phyloP scores from a whole-genome alignment of 2,113 vertebrate species.

The Lontra canadensis region DNA sequence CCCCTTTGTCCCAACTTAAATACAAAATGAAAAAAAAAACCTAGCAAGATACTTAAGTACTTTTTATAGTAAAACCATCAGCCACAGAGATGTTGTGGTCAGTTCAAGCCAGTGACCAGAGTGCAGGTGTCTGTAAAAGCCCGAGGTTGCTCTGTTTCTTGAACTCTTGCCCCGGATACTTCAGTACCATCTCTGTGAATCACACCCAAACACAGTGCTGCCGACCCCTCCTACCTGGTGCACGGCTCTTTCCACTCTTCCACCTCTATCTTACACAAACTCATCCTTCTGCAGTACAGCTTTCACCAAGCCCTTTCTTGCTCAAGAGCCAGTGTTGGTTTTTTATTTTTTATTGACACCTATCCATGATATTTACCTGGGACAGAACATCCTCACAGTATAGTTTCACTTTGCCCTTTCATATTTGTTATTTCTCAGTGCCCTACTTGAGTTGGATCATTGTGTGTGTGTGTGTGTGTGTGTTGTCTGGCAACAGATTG shows the following conservation, averaged over 20 bases:
- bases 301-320: not conserved
- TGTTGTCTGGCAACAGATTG: not conserved
- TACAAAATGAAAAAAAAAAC: not conserved
- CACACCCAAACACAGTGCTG: not conserved
- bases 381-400: not conserved
- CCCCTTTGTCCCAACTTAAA: conserved; percentile 35
- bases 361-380: not conserved
- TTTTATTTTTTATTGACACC: not conserved
- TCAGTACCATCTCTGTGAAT: not conserved
- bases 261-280: not conserved
- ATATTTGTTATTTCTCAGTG: not conserved
- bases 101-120: not conserved
- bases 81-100: not conserved
- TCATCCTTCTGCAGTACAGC: not conserved
- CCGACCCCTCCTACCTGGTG: not conserved
- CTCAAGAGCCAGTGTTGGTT: not conserved
- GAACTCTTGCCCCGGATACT: not conserved
- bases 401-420: not conserved
- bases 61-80: conserved; percentile 56
- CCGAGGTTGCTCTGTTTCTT: not conserved
- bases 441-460: not conserved
- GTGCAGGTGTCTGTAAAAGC: not conserved
- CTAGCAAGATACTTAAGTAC: not conserved
- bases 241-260: not conserved
- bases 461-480: no score